Base-by-base conservation (phyloP, 2,113 vertebrate species). In the Catagonus wagneri region DNA sequence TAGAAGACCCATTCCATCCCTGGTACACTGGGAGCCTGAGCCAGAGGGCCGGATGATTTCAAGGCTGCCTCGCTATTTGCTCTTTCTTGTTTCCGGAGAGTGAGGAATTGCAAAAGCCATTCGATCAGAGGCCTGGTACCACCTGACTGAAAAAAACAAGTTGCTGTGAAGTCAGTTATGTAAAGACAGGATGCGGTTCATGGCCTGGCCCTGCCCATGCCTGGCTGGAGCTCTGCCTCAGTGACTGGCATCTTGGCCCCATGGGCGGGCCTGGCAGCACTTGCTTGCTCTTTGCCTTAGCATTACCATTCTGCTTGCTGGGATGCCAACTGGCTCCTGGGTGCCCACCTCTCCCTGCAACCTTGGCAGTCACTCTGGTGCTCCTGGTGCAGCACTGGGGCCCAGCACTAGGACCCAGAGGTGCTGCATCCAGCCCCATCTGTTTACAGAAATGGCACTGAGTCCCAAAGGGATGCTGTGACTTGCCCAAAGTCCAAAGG, bases 51-150 rank as follows among this genome's bases (percentile, higher is more conserved):
- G 32, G 52, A 16, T 29, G 20, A 44, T 22, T 80, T 36, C 0
- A 1, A 81, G 34, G 71, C 61, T 2, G 2, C 34, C 19, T 63
- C 52, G 25, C 25, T 50, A 5, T 74, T 44, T 34, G 27, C 19
- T 93, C 52, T 54, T 90, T 88, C 65, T 36, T 85, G 50, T 27
- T 79, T 36, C 69, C 65, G 87, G 90, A 93, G 34, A 60, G n/a
- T 50, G 32, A 68, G 36, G 61, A 80, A 75, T 34, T 76, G 66
- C 78, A 63, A 69, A 92, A 87, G 75, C 17, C 74, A 29, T 81
- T 74, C 36, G 56, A 65, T 52, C 86, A 92, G 86, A 76, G 29
- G 44, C 94, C 94, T 84, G 75, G 58, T 54, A n/a, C 76, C 19
- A 3, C 44, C 52, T 1, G 0, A 44, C 54, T 34, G 25, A n/a